Evolutionary conservation across 2,888 invertebrate genomes (phyloP), one percentile per base, ranked within the genome.

Genomic region (Xestia c-nigrum): DNA sequence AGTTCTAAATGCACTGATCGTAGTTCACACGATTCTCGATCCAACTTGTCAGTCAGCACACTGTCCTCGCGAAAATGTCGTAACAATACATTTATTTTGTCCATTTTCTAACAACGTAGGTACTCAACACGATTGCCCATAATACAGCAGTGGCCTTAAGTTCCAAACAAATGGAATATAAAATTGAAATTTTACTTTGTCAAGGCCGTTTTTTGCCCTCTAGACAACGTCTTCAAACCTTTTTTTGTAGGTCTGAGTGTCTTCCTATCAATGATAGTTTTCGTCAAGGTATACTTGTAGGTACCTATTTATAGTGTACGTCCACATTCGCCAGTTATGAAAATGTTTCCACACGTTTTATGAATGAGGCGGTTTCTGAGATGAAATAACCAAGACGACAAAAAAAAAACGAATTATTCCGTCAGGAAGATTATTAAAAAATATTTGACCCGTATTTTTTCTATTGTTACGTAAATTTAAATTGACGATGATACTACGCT

Each of bases 31-130:
- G 75, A 64, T 71, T 59, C 69, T 70, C 61, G 24, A 79, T 87
- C 55, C 16, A 72, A 31, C 40, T 46, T n/a, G 69, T 1, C 31
- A 31, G 31, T 31, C 31, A 31, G 59, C 57, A 64, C 65, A 16
- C 64, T 80, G 87, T 78, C 85, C 84, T 82, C 83, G 80, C 43
- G 38, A 72, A 78, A 76, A 73, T 86, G 66, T 81, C 72, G 74
- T 70, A 76, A 87, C 57, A 68, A 67, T 73, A 46, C 59, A 84
- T 71, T 79, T 80, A 74, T 77, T 78, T 74, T 77, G 63, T 69
- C 21, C 46, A 68, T 85, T 79, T 78, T 85, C 64, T 64, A 67
- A 73, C 67, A 78, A 70, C 64, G 61, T 76, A n/a, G n/a, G n/a
- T n/a, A 81, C 72, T 65, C 74, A 50, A 69, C 72, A 59, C 75